Percentiles rank a stretch among this genome's conserved stretches.
Conservation (phyloP, 1,140 invertebrate species). For the Formica exsecta region DNA sequence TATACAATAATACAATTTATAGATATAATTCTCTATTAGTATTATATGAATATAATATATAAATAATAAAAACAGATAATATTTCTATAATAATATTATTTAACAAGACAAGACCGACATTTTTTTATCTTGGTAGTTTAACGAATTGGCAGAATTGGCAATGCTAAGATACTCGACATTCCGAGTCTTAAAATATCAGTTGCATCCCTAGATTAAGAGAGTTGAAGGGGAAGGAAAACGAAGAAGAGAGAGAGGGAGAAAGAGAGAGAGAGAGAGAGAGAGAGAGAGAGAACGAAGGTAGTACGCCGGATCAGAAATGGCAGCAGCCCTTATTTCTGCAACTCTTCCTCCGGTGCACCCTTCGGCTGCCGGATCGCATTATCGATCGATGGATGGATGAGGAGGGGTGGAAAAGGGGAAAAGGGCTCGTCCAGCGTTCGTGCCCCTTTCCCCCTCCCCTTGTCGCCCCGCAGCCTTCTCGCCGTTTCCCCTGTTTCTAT, state of each 20-base stretch:
- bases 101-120: background rate
- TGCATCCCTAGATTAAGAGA: background rate
- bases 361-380: constrained; percentile 74
- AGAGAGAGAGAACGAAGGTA: constrained; percentile 1
- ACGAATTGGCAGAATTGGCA: background rate
- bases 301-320: constrained; percentile 45
- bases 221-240: background rate
- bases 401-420: constrained; percentile 63
- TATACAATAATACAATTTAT: background rate
- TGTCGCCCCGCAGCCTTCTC: background rate
- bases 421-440: constrained; percentile 65
- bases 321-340: constrained; percentile 74
- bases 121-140: background rate
- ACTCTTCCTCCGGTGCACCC: constrained; percentile 76
- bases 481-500: background rate
- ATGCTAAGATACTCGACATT: constrained; percentile 8
- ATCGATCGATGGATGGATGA: constrained; percentile 73
- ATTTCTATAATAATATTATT: background rate
- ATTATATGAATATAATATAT: background rate
- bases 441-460: background rate
- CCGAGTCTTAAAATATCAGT: constrained; percentile 7
- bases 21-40: background rate
- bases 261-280: no score
- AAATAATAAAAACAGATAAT: background rate
- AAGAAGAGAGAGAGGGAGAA: background rate